Evolutionary conservation across 2,113 vertebrate species (phyloP).

Genomic region (Barbus barbus): DNA sequence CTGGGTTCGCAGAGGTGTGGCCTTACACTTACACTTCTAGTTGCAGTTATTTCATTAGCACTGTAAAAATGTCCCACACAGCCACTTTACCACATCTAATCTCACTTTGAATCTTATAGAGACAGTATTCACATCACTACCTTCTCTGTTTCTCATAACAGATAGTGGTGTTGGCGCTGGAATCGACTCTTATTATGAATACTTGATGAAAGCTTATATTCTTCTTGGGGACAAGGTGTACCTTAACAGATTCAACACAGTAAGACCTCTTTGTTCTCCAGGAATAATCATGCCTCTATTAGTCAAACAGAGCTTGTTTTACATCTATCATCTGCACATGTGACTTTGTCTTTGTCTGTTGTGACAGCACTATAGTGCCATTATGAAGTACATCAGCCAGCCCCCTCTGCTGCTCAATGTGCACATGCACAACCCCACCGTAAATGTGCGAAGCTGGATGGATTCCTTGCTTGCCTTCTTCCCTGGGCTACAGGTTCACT

Average conservation of each 20-base stretch:
- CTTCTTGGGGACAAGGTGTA: slow-evolving; percentile 96
- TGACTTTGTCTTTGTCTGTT: slow-evolving; percentile 10
- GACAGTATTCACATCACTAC: background rate
- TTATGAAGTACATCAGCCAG: slow-evolving; percentile 99
- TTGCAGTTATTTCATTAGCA: background rate
- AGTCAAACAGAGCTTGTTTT: background rate
- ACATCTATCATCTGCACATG: background rate
- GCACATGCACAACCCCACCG: slow-evolving; percentile 97
- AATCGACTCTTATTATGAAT: slow-evolving; percentile 98
- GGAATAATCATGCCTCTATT: background rate
- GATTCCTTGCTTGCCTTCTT: slow-evolving; percentile 97
- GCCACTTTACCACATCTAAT: background rate
- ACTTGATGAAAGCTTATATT: slow-evolving; percentile 96
- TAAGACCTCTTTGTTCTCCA: slow-evolving; percentile 65
- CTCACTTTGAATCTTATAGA: background rate
- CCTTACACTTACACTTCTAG: background rate
- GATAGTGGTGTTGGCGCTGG: slow-evolving; percentile 98
- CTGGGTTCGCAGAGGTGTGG: slow-evolving; percentile 83
- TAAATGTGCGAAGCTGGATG: slow-evolving; percentile 98
- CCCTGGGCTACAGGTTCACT: slow-evolving; percentile 91
- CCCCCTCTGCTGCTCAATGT: slow-evolving; percentile 96
- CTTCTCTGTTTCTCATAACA: slow-evolving; percentile 57
- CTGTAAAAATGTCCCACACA: background rate
- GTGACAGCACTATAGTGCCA: slow-evolving; percentile 93
- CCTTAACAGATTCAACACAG: slow-evolving; percentile 96